Evolutionary conservation across 2,113 vertebrate genomes (phyloP).

Genomic region (Myocastor coypus): DNA sequence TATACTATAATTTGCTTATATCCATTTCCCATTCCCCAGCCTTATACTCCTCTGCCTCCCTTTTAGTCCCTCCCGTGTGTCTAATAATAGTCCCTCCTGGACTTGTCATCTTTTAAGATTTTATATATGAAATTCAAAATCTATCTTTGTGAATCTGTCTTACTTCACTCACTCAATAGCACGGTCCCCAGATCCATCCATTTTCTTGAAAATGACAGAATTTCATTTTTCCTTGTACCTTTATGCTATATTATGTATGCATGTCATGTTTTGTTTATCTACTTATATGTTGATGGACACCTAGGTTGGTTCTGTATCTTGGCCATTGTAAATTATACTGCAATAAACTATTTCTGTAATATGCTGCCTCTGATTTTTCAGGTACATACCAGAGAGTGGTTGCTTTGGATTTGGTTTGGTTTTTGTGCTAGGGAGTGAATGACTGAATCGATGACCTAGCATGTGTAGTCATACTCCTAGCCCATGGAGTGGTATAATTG

Average conservation of each 20-base stretch:
- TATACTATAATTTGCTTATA: neutral
- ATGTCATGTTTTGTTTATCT: neutral
- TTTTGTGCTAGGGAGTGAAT: neutral
- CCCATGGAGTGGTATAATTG: neutral
- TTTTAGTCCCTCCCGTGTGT: no score
- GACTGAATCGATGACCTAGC: neutral
- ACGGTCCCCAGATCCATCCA: neutral
- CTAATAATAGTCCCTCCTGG: neutral
- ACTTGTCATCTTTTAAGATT: neutral
- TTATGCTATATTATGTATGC: neutral
- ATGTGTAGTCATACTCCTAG: neutral
- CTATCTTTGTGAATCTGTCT: neutral
- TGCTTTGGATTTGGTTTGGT: neutral
- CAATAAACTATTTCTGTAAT: neutral
- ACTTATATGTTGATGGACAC: neutral
- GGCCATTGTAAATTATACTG: neutral
- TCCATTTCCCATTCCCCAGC: neutral
- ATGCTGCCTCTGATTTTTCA: neutral
- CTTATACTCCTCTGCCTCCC: neutral
- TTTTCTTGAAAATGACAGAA: neutral
- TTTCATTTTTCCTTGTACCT: neutral
- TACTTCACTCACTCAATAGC: neutral
- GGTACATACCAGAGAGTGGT: neutral
- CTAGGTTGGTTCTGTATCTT: neutral
- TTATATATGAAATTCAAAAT: neutral